A percentile compares a stretch with the other conserved stretches of the same genome.
These are phyloP conservation scores for Tetranychus urticae DNA, from an alignment of 1,140 invertebrate species.

Conservation along the genomic window DNA sequence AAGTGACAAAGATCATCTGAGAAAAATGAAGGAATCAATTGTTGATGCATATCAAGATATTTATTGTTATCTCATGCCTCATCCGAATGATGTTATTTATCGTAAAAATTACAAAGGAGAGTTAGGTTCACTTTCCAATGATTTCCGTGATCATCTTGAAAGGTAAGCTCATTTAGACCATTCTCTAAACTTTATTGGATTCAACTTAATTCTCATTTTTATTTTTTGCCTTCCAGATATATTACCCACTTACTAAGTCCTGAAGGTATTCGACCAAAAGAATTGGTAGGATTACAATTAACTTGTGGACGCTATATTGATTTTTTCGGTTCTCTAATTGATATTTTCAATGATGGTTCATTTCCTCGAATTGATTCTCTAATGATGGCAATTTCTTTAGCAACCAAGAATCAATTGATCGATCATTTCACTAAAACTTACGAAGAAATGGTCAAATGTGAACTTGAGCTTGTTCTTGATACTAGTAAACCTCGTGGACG, in stretches of 20 bases:
- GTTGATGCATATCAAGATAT: slow-evolving; percentile 84
- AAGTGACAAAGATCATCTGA: slow-evolving; percentile 76
- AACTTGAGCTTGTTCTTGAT: neutral
- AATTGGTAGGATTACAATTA: neutral
- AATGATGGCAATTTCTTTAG: neutral
- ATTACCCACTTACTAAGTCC: neutral
- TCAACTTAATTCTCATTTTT: too few relatives aligned
- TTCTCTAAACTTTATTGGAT: too few relatives aligned
- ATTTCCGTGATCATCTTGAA: neutral
- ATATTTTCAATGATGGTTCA: neutral
- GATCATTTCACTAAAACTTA: neutral
- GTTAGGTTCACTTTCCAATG: neutral
- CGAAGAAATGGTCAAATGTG: neutral
- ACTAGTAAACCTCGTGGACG: too few relatives aligned
- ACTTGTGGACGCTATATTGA: neutral
- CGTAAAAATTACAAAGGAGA: neutral
- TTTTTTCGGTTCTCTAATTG: neutral
- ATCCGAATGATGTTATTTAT: slow-evolving; percentile 37
- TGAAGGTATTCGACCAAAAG: neutral
- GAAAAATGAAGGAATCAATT: slow-evolving; percentile 74
- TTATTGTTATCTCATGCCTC: slow-evolving; percentile 88
- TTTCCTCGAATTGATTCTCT: neutral
- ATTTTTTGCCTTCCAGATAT: neutral
- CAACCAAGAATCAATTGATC: neutral
- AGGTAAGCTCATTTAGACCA: too few relatives aligned